phyloP scores from a whole-genome alignment of 1,140 invertebrate genomes.

The Reticulitermes speratus region DNA sequence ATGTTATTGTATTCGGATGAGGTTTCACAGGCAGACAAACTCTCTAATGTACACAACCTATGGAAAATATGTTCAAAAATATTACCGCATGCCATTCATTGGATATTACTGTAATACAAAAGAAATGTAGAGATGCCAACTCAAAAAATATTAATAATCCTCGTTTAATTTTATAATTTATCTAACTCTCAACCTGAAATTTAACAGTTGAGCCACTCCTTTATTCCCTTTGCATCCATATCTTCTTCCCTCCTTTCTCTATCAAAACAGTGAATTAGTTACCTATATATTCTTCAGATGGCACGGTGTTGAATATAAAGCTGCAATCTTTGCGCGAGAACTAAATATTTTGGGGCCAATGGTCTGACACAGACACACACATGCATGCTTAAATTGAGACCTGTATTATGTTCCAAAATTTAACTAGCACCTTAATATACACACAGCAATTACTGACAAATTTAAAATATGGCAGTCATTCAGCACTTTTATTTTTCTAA shows the following conservation, averaged over 20 bases:
- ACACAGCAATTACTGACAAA: background rate
- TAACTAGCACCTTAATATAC: background rate
- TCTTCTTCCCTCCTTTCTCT: too few species aligned
- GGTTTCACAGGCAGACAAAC: background rate
- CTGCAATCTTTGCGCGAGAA: too few species aligned
- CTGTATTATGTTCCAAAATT: background rate
- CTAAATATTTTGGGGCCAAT: too few species aligned
- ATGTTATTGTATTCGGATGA: background rate
- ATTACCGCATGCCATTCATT: background rate
- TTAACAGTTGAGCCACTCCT: too few species aligned
- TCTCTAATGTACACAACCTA: background rate
- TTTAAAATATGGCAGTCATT: background rate
- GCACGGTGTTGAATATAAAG: too few species aligned
- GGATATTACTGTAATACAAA: background rate
- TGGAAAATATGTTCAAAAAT: background rate
- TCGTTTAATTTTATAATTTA: background rate
- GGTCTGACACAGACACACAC: too few species aligned
- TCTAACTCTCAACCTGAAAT: too few species aligned
- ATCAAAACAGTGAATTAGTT: too few species aligned
- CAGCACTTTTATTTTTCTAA: background rate
- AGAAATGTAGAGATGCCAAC: background rate
- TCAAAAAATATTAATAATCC: background rate
- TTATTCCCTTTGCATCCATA: too few species aligned
- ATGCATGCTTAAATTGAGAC: too few species aligned
- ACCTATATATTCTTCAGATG: too few species aligned